Conservation (phyloP, 2,113 vertebrate genomes). For the Rhombomys opimus region DNA sequence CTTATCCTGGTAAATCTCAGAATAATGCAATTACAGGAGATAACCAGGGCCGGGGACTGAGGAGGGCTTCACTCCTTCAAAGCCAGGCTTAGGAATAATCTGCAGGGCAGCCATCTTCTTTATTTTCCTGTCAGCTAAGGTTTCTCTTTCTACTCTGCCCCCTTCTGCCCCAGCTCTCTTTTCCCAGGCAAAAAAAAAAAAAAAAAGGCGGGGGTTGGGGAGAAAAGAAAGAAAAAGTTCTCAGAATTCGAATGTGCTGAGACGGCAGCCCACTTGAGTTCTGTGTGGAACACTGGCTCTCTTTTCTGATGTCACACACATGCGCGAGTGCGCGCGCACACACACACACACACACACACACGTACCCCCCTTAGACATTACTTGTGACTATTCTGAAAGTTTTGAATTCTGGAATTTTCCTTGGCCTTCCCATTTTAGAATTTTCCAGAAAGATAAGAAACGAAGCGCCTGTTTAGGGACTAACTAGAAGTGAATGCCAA, state of each 20-base stretch:
- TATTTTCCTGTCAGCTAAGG: background rate
- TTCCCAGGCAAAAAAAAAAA: background rate
- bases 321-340: fast-evolving
- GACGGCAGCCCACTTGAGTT: background rate
- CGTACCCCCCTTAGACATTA: too few relatives aligned
- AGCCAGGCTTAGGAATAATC: background rate
- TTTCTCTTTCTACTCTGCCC: background rate
- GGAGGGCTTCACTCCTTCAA: background rate
- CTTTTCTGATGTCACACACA: background rate
- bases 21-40: background rate
- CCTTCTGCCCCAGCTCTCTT: background rate
- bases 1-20: slow-evolving; percentile 32
- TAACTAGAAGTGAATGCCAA: background rate
- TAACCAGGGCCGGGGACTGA: background rate
- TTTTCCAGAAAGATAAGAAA: slow-evolving; percentile 28
- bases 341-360: background rate
- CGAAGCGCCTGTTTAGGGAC: background rate
- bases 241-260: background rate
- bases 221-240: background rate
- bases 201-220: fast-evolving
- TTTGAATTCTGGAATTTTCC: background rate
- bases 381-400: background rate
- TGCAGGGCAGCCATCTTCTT: background rate
- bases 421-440: slow-evolving; percentile 3
- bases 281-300: fast-evolving